Evolutionary conservation across 2,888 invertebrate species (phyloP), one percentile per base, ranked within the genome.

Genomic region (Tribolium freemani): DNA sequence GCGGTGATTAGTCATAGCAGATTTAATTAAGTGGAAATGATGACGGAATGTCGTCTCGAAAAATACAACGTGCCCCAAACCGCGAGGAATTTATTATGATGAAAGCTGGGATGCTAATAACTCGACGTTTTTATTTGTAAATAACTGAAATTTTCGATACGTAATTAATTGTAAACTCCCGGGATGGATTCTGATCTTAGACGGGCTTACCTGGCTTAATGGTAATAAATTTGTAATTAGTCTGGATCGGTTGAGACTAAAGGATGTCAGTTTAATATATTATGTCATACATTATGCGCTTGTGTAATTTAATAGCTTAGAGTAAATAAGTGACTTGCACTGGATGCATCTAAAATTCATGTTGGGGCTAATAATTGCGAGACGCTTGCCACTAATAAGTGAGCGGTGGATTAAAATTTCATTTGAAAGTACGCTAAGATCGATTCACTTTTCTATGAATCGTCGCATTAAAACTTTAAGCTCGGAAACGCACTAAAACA

Each of bases 11-110:
- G 45, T 68, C 68, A 58, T 44, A 13, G 21, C 13, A 10, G 57
- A 68, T 58, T 68, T 58, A 68, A 68, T 68, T 68, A 68, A 58
- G 57, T 38, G 57, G 16, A 48, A 57, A 46, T 68, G 56, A 68
- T 67, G 44, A 57, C 45, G 50, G 50, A 50, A 50, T 20, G 13
- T 50, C 16, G 50, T 11, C 8, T 50, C 16, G 10, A 50, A 50
- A 50, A 50, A 16, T 11, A 50, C 11, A 50, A 50, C 20, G 10
- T 50, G 11, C 50, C 8, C 50, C 0, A n/a, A 38, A 50, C 50
- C 13, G 10, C 50, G 16, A 20, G n/a, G 8, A 38, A 38, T 38
- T 38, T 5, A 26, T 26, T 26, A 26, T 38, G 38, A n/a, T 6
- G 31, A 5, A 38, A 38, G 31, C 31, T 3, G 8, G 31, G 31